These are phyloP conservation scores for Anodontia alba DNA, from an alignment of 2,888 invertebrate species.

Conservation along the genomic window DNA sequence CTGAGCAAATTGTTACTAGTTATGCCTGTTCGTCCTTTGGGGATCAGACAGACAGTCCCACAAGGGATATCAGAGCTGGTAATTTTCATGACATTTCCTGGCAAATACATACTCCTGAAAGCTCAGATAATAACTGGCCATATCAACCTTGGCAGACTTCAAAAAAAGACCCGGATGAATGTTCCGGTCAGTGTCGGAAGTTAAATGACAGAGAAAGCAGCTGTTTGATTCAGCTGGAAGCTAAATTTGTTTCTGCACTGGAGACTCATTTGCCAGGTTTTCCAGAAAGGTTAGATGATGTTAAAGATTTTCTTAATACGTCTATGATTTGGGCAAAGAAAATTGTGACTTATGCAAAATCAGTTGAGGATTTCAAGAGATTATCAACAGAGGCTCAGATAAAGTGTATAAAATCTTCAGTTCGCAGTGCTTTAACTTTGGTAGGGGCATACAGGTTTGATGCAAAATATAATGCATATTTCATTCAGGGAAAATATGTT, in stretches of 20 bases:
- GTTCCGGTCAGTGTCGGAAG: background rate
- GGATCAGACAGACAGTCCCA: background rate
- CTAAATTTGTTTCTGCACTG: background rate
- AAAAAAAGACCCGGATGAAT: background rate
- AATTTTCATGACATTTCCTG: background rate
- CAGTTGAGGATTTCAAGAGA: background rate
- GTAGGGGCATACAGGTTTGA: background rate
- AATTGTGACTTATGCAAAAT: background rate
- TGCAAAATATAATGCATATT: background rate
- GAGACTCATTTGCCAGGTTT: background rate
- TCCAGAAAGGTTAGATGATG: background rate
- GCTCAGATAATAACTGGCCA: background rate
- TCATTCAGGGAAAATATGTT: conserved; percentile 1
- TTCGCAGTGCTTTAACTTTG: background rate
- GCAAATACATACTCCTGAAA: background rate
- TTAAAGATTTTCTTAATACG: conserved; percentile 4
- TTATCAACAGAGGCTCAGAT: background rate
- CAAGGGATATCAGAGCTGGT: background rate
- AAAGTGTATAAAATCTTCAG: background rate
- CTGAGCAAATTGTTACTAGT: no score
- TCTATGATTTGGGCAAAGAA: conserved; percentile 12
- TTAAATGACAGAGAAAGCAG: background rate
- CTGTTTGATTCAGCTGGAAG: background rate
- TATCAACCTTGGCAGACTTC: background rate
- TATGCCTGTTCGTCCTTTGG: background rate